phyloP scores from a whole-genome alignment of 2,113 vertebrate genomes.

The Ramphastos sulfuratus region DNA sequence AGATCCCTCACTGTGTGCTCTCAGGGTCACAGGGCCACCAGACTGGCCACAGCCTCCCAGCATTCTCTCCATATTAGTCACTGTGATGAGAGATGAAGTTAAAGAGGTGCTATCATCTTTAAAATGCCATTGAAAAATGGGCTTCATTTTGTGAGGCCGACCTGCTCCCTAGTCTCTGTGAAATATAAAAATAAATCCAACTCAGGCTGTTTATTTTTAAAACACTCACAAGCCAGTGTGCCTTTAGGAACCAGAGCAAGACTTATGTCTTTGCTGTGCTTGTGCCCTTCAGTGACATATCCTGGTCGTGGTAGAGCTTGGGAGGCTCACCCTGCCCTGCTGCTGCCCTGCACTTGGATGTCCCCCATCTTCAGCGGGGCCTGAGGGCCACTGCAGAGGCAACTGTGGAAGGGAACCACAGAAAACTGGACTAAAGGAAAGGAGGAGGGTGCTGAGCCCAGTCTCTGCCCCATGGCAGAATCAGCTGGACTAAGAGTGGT shows the following conservation, averaged over 20 bases:
- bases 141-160: neutral
- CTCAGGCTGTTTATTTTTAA: constrained; percentile 43
- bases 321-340: neutral
- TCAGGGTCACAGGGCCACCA: neutral
- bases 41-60: neutral
- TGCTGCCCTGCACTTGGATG: neutral
- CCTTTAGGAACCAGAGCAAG: neutral
- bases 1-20: neutral
- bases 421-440: neutral
- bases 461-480: neutral
- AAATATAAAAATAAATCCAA: constrained; percentile 39
- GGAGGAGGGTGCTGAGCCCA: neutral
- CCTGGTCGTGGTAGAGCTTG: rapidly evolving
- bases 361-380: neutral
- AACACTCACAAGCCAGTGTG: neutral
- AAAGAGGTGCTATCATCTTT: constrained; percentile 28
- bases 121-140: constrained; percentile 30
- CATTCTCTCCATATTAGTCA: constrained; percentile 28
- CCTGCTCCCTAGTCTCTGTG: neutral
- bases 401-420: neutral
- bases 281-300: neutral
- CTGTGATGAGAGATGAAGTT: neutral
- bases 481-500: neutral
- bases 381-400: neutral
- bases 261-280: rapidly evolving